Base-by-base conservation (phyloP, 1,140 invertebrate genomes). In the Archivesica marissinica region DNA sequence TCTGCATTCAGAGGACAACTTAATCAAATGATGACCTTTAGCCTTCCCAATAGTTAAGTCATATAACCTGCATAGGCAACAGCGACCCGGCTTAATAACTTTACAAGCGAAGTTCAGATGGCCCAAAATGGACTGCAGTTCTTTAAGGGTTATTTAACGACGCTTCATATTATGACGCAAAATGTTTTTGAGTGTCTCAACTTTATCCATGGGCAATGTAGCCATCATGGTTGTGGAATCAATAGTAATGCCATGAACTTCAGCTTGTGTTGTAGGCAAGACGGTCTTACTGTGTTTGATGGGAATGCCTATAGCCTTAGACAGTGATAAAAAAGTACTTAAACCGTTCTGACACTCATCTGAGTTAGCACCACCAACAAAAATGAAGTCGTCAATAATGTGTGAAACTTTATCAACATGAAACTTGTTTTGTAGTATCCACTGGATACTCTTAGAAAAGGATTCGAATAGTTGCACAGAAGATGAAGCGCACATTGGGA, bases 101-200 rank as follows among this genome's bases (percentile, higher is more conserved):
- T 54, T 35, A 35, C 70, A 83, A 2, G 47, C 41, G 41, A 82
- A 87, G 61, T 87, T 83, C 1, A 87, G 47, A 25, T 64, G 33
- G n/a, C 77, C 85, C 17, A 83, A 25, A 13, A 76, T 1, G 41
- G 78, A 87, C 44, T 83, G 85, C 25, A 87, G 44, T 35, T 87
- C 28, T 23, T 52, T 64, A n/a, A 83, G 25, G 17, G 44, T 50
- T 9, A 44, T 15, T 70, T 70, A 44, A n/a, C 9, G 4, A 9
- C 3, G 41, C 20, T 70, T 35, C 23, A 28, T 25, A 28, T 2
- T 6, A 3, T 28, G n/a, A 6, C 3, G 25, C 2, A 59, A 15
- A 6, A 59, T 25, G 1, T 25, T 2, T 28, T 28, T 2, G 1
- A 59, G 54, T 4, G 13, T 61, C 7, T 6, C 7, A 15, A 77